Conservation (phyloP, 2,113 vertebrate genomes). For the Upupa epops region DNA sequence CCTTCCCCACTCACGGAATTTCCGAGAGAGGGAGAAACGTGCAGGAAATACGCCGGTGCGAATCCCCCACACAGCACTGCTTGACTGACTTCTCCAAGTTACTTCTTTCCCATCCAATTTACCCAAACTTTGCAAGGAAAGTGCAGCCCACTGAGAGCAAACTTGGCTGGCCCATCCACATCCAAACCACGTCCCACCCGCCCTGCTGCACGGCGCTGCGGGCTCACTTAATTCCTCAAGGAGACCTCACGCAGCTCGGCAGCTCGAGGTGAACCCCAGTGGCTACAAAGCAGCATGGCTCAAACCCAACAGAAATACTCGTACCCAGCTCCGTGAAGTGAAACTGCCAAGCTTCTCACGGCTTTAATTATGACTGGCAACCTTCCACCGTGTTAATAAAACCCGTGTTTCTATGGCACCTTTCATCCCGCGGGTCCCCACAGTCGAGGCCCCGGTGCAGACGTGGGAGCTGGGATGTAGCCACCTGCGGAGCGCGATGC, state of each 20-base stretch:
- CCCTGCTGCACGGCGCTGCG: background rate
- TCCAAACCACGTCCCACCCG: background rate
- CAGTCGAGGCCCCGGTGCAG: background rate
- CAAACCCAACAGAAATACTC: slow-evolving; percentile 38
- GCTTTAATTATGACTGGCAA: slow-evolving; percentile 54
- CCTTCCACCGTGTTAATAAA: background rate
- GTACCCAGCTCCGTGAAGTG: background rate
- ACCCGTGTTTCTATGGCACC: background rate
- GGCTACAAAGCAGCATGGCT: background rate
- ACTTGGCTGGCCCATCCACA: background rate
- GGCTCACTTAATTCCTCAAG: background rate
- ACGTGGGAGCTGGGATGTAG: background rate
- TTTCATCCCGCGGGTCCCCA: background rate
- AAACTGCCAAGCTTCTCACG: background rate
- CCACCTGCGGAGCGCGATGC: background rate
- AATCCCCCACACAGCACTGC: slow-evolving; percentile 54
- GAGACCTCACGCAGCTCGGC: background rate
- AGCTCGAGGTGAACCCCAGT: slow-evolving; percentile 5
- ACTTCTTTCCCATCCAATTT: background rate
- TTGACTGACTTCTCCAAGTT: slow-evolving; percentile 32
- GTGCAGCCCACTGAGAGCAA: background rate
- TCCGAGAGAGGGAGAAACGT: slow-evolving; percentile 7
- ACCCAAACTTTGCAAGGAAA: slow-evolving; percentile 26
- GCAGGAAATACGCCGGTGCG: slow-evolving; percentile 16
- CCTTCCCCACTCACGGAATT: slow-evolving; percentile 62